A percentile compares a stretch with the other conserved stretches of the same genome.
phyloP scores from a whole-genome alignment of 1,140 invertebrate species.

The Drosophila ohnishii region DNA sequence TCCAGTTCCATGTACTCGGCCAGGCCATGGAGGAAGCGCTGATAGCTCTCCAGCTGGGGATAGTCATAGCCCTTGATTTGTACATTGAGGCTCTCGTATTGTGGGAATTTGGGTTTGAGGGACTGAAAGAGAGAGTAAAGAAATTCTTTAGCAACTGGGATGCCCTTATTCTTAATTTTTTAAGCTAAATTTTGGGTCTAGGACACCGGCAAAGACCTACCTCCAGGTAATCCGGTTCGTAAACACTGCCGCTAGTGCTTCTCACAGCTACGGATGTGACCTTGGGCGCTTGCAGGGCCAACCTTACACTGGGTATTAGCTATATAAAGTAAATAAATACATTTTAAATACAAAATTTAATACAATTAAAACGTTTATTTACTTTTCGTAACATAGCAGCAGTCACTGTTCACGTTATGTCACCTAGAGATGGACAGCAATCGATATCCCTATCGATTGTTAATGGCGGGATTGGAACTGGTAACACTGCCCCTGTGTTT shows the following conservation, averaged over 20 bases:
- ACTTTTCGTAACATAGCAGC: slow-evolving; percentile 54
- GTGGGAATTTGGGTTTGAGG: slow-evolving; percentile 87
- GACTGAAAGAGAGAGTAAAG: slow-evolving; percentile 83
- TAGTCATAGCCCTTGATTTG: slow-evolving; percentile 93
- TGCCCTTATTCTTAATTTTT: neutral
- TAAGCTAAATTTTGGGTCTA: neutral
- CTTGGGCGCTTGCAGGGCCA: slow-evolving; percentile 35
- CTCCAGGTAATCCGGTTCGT: slow-evolving; percentile 85
- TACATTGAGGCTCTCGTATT: slow-evolving; percentile 90
- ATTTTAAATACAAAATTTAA: slow-evolving; percentile 14
- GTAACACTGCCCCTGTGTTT: neutral
- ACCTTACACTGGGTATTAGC: slow-evolving; percentile 40
- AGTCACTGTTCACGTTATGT: slow-evolving; percentile 58
- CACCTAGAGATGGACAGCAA: slow-evolving; percentile 10
- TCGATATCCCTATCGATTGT: neutral
- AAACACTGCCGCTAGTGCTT: slow-evolving; percentile 81
- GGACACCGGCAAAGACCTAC: slow-evolving; percentile 62
- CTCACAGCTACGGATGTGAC: slow-evolving; percentile 11
- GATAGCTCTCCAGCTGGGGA: slow-evolving; percentile 90
- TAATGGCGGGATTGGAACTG: no score
- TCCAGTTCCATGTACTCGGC: slow-evolving; percentile 89
- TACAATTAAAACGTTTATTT: slow-evolving; percentile 44
- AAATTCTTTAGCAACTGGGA: no score
- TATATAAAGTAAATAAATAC: slow-evolving; percentile 10
- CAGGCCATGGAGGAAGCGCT: slow-evolving; percentile 89